A percentile compares a stretch with the other conserved stretches of the same genome.
phyloP scores from a whole-genome alignment of 2,888 invertebrate species.

The Zaprionus bogoriensis region DNA sequence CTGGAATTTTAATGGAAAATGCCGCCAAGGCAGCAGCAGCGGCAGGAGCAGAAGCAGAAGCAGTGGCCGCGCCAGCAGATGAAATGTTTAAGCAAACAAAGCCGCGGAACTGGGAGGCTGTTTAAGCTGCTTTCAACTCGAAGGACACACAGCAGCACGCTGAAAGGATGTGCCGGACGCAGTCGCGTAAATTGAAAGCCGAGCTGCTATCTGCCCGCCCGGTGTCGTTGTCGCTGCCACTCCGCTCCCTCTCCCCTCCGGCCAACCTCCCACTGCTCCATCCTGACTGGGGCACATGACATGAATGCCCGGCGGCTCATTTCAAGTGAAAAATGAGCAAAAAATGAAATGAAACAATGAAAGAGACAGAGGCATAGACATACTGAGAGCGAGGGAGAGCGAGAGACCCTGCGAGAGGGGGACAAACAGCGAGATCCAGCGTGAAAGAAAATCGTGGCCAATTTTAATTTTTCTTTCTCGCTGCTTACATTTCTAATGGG shows the following conservation, averaged over 20 bases:
- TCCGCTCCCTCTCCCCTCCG: not conserved
- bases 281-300: constrained; percentile 56
- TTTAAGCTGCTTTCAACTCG: constrained; percentile 69
- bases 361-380: not conserved
- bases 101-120: constrained; percentile 52
- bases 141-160: constrained; percentile 69
- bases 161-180: constrained; percentile 66
- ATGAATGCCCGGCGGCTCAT: constrained; percentile 75
- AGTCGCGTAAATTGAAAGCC: constrained; percentile 73
- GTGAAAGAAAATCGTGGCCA: constrained; percentile 81
- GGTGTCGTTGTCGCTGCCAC: constrained; percentile 38
- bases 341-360: constrained; percentile 80
- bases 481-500: constrained; percentile 72
- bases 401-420: not conserved
- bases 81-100: constrained; percentile 72
- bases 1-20: constrained; percentile 82
- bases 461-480: constrained; percentile 80
- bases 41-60: constrained; percentile 55
- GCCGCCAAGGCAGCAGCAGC: constrained; percentile 65
- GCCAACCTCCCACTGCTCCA: not conserved
- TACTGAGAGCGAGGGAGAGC: constrained; percentile 5
- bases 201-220: constrained; percentile 47
- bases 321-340: constrained; percentile 76
- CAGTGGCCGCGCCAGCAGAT: constrained; percentile 57
- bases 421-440: constrained; percentile 39